Percentiles rank a stretch among this genome's conserved stretches.
phyloP scores from a whole-genome alignment of 2,888 invertebrate species.

The Phyllotreta cruciferae region DNA sequence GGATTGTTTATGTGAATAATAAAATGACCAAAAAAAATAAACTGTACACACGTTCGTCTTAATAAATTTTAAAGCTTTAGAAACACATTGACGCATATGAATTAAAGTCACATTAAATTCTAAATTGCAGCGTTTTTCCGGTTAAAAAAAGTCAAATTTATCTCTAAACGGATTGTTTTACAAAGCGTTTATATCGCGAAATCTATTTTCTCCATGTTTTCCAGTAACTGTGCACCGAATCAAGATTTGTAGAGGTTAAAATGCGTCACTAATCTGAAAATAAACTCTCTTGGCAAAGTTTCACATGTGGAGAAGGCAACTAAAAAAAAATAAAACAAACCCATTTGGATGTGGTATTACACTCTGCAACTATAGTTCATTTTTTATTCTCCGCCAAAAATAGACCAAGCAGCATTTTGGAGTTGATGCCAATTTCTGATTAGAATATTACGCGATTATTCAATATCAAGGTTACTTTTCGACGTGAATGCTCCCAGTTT shows the following conservation, averaged over 20 bases:
- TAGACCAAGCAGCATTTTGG: conserved; percentile 1
- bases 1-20: too few relatives aligned
- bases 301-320: conserved; percentile 41
- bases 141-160: conserved; percentile 3
- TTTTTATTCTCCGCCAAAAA: conserved; percentile 5
- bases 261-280: conserved; percentile 52
- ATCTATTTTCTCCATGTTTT: conserved; percentile 36
- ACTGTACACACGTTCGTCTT: too few relatives aligned
- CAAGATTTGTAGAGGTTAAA: conserved; percentile 45
- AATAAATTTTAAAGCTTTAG: too few relatives aligned
- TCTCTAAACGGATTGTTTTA: conserved; percentile 18
- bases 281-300: conserved; percentile 51
- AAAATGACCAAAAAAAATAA: too few relatives aligned
- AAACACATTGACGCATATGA: too few relatives aligned
- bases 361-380: conserved; percentile 16
- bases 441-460: neutral
- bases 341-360: conserved; percentile 27
- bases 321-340: conserved; percentile 29
- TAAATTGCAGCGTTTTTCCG: too few relatives aligned
- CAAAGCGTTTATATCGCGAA: conserved; percentile 22
- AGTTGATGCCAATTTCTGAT: conserved; percentile 2
- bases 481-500: too few relatives aligned
- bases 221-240: conserved; percentile 29
- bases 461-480: conserved; percentile 5
- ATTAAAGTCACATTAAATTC: too few relatives aligned